Evolutionary conservation across 2,797 vertebrate species (phyloP), one percentile per base, ranked within the genome.

Genomic region (Acanthopagrus latus): DNA sequence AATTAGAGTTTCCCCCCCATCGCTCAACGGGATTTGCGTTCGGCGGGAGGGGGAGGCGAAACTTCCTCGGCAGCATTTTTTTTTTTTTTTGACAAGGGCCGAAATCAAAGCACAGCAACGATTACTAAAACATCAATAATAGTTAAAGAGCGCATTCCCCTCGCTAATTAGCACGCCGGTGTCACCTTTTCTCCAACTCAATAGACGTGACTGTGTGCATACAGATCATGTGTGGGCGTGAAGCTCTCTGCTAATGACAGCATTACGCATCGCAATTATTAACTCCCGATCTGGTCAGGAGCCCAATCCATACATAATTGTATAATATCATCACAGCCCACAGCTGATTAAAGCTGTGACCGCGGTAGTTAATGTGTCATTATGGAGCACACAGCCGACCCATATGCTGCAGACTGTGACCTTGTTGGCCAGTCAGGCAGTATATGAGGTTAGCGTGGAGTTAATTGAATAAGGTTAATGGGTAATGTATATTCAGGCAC

Each of bases 1-100:
- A 90, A 95, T 96, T 94, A 94, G 78, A 82, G 81, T 83, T 93
- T 87, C 79, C 85, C 79, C 85, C 85, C 92, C 92, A 84, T 92
- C 90, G 91, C 94, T 94, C 92, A 85, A 65, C 18, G 74, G 93
- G 92, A 87, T 81, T 87, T 78, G 77, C 38, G 29, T 72, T 87
- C 51, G 38, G 27, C 20, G 68, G 62, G 50, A 46, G 47, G 64
- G 64, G 43, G 3, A 52, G 52, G 38, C 71, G 69, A 84, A 82
- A 69, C 74, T 50, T 88, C 63, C 72, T 83, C 70, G 2, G 69
- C 84, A 77, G 84, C 73, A 17, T 70, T 87, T 86, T 90, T 78
- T 84, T 27, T 27, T 27, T 27, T n/a, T n/a, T n/a, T 27, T 27
- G 76, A 85, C 76, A 84, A 87, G 50, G 41, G 48, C 50, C 38